Base-by-base conservation (phyloP, 2,888 invertebrate species). In the Mechanitis messenoides region DNA sequence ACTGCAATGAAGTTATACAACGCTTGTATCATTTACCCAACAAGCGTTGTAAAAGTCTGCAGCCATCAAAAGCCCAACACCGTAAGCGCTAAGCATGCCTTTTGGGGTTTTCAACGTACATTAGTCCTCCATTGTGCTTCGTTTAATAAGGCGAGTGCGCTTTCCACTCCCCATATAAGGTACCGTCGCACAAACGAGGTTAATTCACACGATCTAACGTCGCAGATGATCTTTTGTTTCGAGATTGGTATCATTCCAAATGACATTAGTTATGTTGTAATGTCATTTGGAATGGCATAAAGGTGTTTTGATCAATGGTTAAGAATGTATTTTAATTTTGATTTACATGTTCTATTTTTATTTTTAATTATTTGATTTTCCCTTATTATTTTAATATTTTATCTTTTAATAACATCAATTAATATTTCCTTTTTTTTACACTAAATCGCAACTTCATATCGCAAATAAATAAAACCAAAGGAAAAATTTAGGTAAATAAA, bases 121-220 rank as follows among this genome's bases (percentile, higher is more conserved):
- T 72, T 79, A 79, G 74, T 68, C 61, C 67, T 61, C 74, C 72
- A 80, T 80, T 81, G 81, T 81, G 74, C 70, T 59, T 60, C 69
- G 71, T 79, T 80, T 80, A 80, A 78, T 81, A 80, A 79, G 77
- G 80, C 72, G 64, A 76, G 74, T 74, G 69, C 64, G 73, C 79
- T 80, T 79, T 80, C 75, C 74, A 72, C 72, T 71, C n/a, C 67
- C 81, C 81, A 68, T 79, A 71, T 75, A 77, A 54, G 80, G 82
- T 56, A 68, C 73, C 74, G 74, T 69, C 72, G 71, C 69, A 71
- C 75, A 75, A 79, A 79, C 75, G 75, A 78, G 74, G 74, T 73
- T 79, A 78, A 79, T 82, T 81, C 79, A 79, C 81, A 79, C 77
- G 82, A 72, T 68, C 66, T 61, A 66, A 62, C 64, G 65, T 45